Evolutionary conservation across 2,113 vertebrate genomes (phyloP), one percentile per base, ranked within the genome.

Genomic region (Phalacrocorax carbo): DNA sequence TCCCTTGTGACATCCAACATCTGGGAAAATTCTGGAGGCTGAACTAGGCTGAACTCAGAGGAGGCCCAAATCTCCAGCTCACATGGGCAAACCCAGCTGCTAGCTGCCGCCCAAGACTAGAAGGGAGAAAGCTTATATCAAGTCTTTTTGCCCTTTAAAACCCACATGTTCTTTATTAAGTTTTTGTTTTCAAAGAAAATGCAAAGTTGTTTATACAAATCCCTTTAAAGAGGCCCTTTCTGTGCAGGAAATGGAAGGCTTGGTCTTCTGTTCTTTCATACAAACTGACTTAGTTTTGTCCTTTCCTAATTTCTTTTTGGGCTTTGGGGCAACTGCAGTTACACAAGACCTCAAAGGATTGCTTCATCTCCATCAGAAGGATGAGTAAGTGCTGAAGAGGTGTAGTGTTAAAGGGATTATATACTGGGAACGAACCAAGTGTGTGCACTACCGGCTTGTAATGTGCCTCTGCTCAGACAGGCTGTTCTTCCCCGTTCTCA

Each of bases 371-470:
- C 88, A 88, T 86, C 77, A 90, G 71, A 72, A 87, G 90, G 95
- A 96, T 96, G 96, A 96, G 93, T 96, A 97, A 95, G 96, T 88
- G 94, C 91, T 96, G 95, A 95, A 95, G 93, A 94, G 95, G 93
- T 95, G 93, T 94, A 64, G 90, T 90, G 90, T 88, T 92, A 60
- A 25, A 64, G 90, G 88, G 85, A 93, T 90, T 77, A 51, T 57
- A 79, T 82, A n/a, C 93, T 93, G 93, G 90, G 94, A 94, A 64
- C 9, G 40, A 94, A 65, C 81, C n/a, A 7, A 86, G 93, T 34
- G 88, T 93, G 73, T 71, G 73, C 79, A 34, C 72, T 70, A 5
- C 66, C 8, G 52, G 72, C 92, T 94, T 22, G 83, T 62, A 49
- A 4, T 51, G 65, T 82, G 89, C 83, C 83, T 94, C 80, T 96